phyloP scores from a whole-genome alignment of 2,888 invertebrate species.

The Stenodema calcarata region DNA sequence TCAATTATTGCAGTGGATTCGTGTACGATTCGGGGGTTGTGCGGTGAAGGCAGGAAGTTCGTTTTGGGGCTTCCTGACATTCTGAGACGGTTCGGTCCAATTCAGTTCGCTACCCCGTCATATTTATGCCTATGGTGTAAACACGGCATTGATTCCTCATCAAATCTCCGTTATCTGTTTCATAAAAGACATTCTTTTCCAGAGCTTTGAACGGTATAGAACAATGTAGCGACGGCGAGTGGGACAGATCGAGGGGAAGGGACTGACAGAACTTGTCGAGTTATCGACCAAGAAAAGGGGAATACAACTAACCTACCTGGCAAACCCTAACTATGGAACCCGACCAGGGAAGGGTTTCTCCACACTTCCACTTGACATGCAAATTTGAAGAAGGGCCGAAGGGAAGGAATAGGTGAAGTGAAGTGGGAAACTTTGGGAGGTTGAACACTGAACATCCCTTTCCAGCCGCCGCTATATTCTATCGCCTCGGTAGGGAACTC shows the following conservation, averaged over 20 bases:
- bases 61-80: too few relatives aligned
- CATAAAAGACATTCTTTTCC: too few relatives aligned
- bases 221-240: too few relatives aligned
- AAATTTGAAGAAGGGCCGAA: conserved; percentile 3
- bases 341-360: neutral
- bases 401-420: neutral
- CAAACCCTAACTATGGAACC: neutral
- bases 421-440: neutral
- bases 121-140: too few relatives aligned
- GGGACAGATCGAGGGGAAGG: neutral
- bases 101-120: too few relatives aligned
- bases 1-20: too few relatives aligned
- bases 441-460: neutral
- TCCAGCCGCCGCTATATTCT: neutral
- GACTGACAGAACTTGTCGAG: neutral
- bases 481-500: neutral
- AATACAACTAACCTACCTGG: neutral
- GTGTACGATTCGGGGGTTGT: too few relatives aligned
- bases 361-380: conserved; percentile 34
- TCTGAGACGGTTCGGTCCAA: too few relatives aligned
- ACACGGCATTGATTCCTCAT: too few relatives aligned
- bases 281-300: neutral
- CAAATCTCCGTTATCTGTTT: too few relatives aligned
- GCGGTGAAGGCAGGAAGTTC: too few relatives aligned
- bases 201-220: too few relatives aligned